Percentiles rank a stretch among this genome's conserved stretches.
Evolutionary conservation across 2,888 invertebrate species (phyloP).

Genomic region (Axea sp.): DNA sequence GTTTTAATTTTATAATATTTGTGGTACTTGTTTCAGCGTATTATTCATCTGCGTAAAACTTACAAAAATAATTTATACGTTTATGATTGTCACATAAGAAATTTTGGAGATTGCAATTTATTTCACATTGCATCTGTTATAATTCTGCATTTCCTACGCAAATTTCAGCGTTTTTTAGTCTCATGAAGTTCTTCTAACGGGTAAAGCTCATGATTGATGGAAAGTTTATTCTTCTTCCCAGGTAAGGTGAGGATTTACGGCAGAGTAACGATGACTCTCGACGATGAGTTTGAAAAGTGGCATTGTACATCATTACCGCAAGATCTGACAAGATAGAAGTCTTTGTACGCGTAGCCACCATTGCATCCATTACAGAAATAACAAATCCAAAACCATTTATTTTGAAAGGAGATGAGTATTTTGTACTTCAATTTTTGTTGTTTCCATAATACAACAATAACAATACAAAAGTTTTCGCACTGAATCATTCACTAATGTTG

Average conservation of each 20-base stretch:
- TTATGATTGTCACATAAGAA: slow-evolving; percentile 21
- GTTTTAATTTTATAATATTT: too few species aligned
- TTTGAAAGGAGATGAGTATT: too few species aligned
- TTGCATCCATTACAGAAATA: slow-evolving; percentile 39
- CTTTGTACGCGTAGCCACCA: slow-evolving; percentile 28
- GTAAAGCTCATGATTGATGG: slow-evolving; percentile 68
- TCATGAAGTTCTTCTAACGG: slow-evolving; percentile 24
- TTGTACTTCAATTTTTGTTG: too few species aligned
- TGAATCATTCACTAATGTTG: too few species aligned
- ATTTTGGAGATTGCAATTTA: slow-evolving; percentile 5
- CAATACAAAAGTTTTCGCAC: too few species aligned
- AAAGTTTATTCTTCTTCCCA: slow-evolving; percentile 68
- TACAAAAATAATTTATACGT: too few species aligned
- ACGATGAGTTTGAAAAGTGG: slow-evolving; percentile 62
- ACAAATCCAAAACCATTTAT: slow-evolving; percentile 8
- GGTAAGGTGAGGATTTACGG: slow-evolving; percentile 70
- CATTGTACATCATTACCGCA: slow-evolving; percentile 70
- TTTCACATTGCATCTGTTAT: slow-evolving; percentile 2
- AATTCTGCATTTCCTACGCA: too few species aligned
- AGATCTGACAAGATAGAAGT: slow-evolving; percentile 67
- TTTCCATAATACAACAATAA: too few species aligned
- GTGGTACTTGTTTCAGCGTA: too few species aligned
- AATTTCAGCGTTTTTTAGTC: slow-evolving; percentile 15
- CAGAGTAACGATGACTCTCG: slow-evolving; percentile 70
- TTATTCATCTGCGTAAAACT: too few species aligned